Evolutionary conservation across 1,140 invertebrate species (phyloP).

Genomic region (Holotrichia oblita): DNA sequence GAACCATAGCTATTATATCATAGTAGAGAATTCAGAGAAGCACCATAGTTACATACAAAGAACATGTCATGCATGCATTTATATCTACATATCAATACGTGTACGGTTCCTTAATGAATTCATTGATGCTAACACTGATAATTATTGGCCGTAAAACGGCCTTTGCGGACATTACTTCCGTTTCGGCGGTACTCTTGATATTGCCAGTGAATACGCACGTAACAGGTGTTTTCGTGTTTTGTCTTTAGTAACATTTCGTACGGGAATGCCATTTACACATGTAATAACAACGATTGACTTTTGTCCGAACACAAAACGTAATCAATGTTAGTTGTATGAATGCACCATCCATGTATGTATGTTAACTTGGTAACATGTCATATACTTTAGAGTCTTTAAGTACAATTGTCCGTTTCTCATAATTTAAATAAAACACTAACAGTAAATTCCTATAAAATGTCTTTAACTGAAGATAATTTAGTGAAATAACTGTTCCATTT

Average conservation of each 20-base stretch:
- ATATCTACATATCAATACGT: conserved; percentile 17
- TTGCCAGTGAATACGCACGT: background rate
- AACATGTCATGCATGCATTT: background rate
- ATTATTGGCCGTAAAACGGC: conserved; percentile 22
- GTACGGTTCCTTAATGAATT: conserved; percentile 7
- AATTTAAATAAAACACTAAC: no score
- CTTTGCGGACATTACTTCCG: conserved; percentile 28
- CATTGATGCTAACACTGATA: conserved; percentile 29
- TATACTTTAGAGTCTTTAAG: no score
- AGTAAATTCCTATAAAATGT: no score
- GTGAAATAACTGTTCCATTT: no score
- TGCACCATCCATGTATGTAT: no score
- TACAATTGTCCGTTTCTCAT: no score
- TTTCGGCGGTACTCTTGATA: conserved; percentile 19
- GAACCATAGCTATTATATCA: background rate
- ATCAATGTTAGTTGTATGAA: background rate
- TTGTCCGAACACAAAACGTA: background rate
- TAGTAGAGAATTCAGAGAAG: background rate
- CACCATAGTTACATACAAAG: background rate
- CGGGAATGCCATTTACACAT: background rate
- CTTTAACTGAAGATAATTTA: no score
- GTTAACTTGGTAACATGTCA: no score
- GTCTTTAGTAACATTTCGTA: background rate
- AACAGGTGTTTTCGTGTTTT: conserved; percentile 28
- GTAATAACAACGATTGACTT: background rate